Base-by-base conservation (phyloP, 2,797 vertebrate species). In the Catamblyrhynchus diadema region DNA sequence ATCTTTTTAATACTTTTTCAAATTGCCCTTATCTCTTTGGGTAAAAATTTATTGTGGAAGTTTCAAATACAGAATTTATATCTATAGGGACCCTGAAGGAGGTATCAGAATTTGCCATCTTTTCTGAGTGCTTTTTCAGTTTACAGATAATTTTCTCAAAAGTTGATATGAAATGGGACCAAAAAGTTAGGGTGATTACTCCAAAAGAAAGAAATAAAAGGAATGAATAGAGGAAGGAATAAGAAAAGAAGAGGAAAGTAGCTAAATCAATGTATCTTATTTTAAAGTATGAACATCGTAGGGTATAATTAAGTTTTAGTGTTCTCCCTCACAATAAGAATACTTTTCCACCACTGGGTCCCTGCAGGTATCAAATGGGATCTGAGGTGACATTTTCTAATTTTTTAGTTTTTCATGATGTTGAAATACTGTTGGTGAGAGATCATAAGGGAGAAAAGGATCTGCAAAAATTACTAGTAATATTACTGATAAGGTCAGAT, bases 251-350 rank as follows among this genome's bases (percentile, higher is more conserved):
- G 12, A 51, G 2, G 15, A 50, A 10, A 59, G 14, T 37, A 19
- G 22, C n/a, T 61, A 54, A 84, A 81, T 42, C 14, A 47, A 17
- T 35, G 8, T 28, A 27, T 47, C 7, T 33, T 47, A 45, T 42
- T 83, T 70, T 60, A 24, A 90, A 74, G 7, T 50, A 23, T 0
- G 0, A 71, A 64, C 0, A 0, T 47, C 7, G 9, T 37, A 56
- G 19, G 2, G 1, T 84, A 62, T 41, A 79, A 62, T 66, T 33
- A 50, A 72, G 12, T 82, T 88, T 79, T 53, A 60, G 17, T 85
- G 16, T 24, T 59, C 77, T 85, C 6, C 13, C 6, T 61, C 9
- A 22, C 3, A 0, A 10, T 74, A 67, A 48, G 15, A 5, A 60
- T 65, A 22, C 2, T 48, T 87, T 82, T 77, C 53, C 16, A 28